Evolutionary conservation across 2,888 invertebrate genomes (phyloP), one percentile per base, ranked within the genome.

Genomic region (Meiosimyza platycephala): DNA sequence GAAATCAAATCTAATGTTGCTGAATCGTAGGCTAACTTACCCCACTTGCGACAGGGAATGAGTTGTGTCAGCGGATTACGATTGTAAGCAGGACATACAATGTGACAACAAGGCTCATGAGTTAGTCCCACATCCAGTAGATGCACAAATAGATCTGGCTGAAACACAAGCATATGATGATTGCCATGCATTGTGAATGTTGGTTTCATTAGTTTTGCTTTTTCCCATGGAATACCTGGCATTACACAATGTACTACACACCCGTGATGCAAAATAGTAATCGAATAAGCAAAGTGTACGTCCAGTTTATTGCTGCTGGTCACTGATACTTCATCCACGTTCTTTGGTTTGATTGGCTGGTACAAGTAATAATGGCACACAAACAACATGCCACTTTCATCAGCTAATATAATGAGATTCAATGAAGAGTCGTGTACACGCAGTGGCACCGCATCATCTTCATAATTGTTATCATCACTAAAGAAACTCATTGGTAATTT

Each of bases 361-460:
- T 95, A 95, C 4, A 95, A 88, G 81, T 95, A 95, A 84, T 95
- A 94, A 85, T 95, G 95, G 80, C 95, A 95, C 68, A 93, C 91
- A 79, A 92, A 92, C 50, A 95, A 90, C 84, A 93, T 89, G 71
- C 95, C 95, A 12, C 89, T 87, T 64, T 91, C 90, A 82, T 94
- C 93, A 57, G 94, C 92, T 64, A 94, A 89, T 50, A 95, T 94
- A 79, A 93, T 91, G 52, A 95, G 88, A 88, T 95, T 95, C 64
- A 95, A 88, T 13, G 94, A 92, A 81, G 94, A 93, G 86, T 95
- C 94, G 84, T 94, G 94, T 47, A 95, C 92, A 50, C 94, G 89
- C 72, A 95, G 87, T 0, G 95, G 95, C 74, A 94, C 91, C 3
- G 93, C 91, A 81, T 94, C 94, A 83, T 95, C 95, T 83, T 94